Evolutionary conservation across 1,140 invertebrate species (phyloP).

Genomic region (Saxidomus purpurata): DNA sequence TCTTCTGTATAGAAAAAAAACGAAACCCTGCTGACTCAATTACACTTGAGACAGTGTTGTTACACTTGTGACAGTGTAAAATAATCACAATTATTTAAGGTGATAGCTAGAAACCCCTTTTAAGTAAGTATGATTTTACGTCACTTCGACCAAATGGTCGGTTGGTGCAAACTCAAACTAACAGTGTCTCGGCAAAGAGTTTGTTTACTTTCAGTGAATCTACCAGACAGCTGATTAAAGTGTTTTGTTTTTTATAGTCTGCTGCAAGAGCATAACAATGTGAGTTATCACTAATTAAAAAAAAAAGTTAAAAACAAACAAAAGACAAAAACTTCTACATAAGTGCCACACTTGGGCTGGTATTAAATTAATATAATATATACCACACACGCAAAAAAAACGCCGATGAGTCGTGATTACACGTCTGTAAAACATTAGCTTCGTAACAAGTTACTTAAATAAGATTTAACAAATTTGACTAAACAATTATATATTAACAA

Average conservation of each 20-base stretch:
- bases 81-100: too few species aligned
- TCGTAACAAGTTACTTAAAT: slow-evolving; percentile 66
- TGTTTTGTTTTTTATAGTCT: slow-evolving; percentile 3
- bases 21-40: too few species aligned
- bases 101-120: too few species aligned
- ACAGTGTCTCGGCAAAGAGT: neutral
- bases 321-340: slow-evolving; percentile 18
- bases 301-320: slow-evolving; percentile 8
- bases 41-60: too few species aligned
- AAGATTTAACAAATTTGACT: slow-evolving; percentile 68
- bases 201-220: slow-evolving; percentile 38
- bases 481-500: slow-evolving; percentile 69
- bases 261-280: slow-evolving; percentile 30
- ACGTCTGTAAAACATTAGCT: slow-evolving; percentile 37
- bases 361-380: slow-evolving; percentile 56
- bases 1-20: too few species aligned
- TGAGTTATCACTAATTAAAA: slow-evolving; percentile 31
- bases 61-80: too few species aligned
- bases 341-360: slow-evolving; percentile 51
- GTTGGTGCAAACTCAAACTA: too few species aligned
- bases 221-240: neutral
- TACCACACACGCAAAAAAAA: slow-evolving; percentile 47
- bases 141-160: too few species aligned
- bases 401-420: slow-evolving; percentile 58
- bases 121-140: too few species aligned